Conservation (phyloP, 2,888 invertebrate species). For the Epsilonema sp. region DNA sequence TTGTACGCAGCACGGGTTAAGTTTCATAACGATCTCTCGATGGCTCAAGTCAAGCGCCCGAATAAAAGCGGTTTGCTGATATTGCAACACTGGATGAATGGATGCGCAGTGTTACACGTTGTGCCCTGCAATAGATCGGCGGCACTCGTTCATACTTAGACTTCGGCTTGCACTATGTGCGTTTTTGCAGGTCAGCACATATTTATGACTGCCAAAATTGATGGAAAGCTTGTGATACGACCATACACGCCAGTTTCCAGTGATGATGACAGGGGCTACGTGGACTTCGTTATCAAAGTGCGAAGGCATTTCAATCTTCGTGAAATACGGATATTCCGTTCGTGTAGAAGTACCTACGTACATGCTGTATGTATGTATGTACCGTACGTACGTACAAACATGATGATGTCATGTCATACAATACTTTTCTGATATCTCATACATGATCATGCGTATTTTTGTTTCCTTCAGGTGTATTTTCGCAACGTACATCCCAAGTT, state of each 20-base stretch:
- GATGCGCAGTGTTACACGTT: too few relatives aligned
- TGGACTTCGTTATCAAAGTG: slow-evolving; percentile 80
- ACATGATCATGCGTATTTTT: too few relatives aligned
- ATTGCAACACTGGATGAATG: not conserved
- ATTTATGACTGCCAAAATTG: slow-evolving; percentile 66
- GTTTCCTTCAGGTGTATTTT: slow-evolving; percentile 56
- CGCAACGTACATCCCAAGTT: slow-evolving; percentile 89
- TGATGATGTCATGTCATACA: too few relatives aligned
- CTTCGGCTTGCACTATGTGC: not conserved
- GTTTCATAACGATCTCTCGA: too few relatives aligned
- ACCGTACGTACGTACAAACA: too few relatives aligned
- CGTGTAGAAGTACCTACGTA: too few relatives aligned
- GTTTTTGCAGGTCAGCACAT: slow-evolving; percentile 59
- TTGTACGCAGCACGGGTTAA: not conserved
- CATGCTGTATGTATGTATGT: too few relatives aligned
- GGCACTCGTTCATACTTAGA: too few relatives aligned
- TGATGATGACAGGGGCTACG: slow-evolving; percentile 76
- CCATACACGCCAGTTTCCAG: slow-evolving; percentile 92
- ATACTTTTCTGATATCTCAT: too few relatives aligned
- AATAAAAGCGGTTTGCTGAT: not conserved
- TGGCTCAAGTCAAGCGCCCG: too few relatives aligned
- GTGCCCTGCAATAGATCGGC: too few relatives aligned
- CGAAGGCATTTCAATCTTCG: slow-evolving; percentile 14
- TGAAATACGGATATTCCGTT: not conserved
- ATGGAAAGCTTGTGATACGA: slow-evolving; percentile 69